Base-by-base conservation (phyloP, 1,140 invertebrate species). In the Caenorhabditis tropicalis region DNA sequence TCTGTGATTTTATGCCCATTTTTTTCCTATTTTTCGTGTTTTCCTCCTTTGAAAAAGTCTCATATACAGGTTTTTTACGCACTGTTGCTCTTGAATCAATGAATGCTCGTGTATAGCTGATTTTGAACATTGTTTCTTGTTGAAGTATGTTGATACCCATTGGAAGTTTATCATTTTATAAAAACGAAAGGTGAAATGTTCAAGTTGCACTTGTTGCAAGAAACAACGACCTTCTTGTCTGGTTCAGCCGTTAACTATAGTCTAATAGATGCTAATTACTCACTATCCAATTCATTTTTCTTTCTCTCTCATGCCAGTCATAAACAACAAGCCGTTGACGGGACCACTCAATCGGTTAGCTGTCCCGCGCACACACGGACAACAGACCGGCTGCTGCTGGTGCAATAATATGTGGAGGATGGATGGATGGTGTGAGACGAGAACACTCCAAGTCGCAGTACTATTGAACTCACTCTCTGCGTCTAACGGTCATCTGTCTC, bases 401-500 rank as follows among this genome's bases (percentile, higher is more conserved):
- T 16, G 49, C 49, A 51, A 16, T 51, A 51, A 51, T 51, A 19
- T 4, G 49, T 9, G 49, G 49, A 51, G 19, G 21, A 51, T 9
- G 16, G 49, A 51, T 21, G 49, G 53, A 58, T 58, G 53, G 53
- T 58, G 53, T 58, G 53, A n/a, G n/a, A 58, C 27, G 53, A 58
- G 53, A 58, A 58, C 53, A 58, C 53, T 58, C 6, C 21, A n/a
- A 51, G 48, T 58, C 53, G 6, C 53, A 58, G 53, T 58, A 58
- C 53, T 58, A 58, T 31, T 58, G 53, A 58, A 58, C 53, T 58
- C 49, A 9, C 16, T 27, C 24, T 58, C 53, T 65, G 58, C 58
- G 31, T 36, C 58, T 65, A 0, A 36, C 31, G 58, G 58, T 65
- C 58, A 65, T 65, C 58, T 36, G 2, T 36, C 4, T 39, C 58